Conservation (phyloP, 2,113 vertebrate species). For the Stictonetta naevosa region DNA sequence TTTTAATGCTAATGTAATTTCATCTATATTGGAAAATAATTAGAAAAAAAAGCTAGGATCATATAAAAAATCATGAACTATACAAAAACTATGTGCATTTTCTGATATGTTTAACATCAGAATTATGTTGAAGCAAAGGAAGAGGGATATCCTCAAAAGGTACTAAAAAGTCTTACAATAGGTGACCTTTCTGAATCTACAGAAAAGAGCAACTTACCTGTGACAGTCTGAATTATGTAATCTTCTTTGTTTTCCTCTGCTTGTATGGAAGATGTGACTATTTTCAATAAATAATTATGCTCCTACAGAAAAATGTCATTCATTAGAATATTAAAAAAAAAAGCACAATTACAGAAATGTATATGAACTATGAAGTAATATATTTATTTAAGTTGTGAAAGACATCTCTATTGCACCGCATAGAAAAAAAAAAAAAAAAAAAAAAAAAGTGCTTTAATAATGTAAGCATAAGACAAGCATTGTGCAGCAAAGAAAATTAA, state of each 20-base stretch:
- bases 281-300: neutral
- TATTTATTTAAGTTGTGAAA: neutral
- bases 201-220: neutral
- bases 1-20: neutral
- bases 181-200: neutral
- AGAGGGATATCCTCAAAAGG: neutral
- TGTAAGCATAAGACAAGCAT: neutral
- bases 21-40: neutral
- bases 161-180: neutral
- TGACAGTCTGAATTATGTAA: neutral
- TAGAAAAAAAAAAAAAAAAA: neutral
- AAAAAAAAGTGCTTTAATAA: neutral
- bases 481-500: neutral
- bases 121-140: neutral
- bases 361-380: neutral
- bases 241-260: neutral
- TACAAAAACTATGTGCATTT: neutral
- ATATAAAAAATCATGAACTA: neutral
- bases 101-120: neutral
- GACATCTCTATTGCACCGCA: neutral
- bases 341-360: neutral
- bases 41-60: neutral
- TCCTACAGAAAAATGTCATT: neutral
- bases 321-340: neutral
- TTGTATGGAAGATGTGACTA: neutral